Evolutionary conservation across 2,888 invertebrate species (phyloP), one percentile per base, ranked within the genome.

Genomic region (Litoditis marina): DNA sequence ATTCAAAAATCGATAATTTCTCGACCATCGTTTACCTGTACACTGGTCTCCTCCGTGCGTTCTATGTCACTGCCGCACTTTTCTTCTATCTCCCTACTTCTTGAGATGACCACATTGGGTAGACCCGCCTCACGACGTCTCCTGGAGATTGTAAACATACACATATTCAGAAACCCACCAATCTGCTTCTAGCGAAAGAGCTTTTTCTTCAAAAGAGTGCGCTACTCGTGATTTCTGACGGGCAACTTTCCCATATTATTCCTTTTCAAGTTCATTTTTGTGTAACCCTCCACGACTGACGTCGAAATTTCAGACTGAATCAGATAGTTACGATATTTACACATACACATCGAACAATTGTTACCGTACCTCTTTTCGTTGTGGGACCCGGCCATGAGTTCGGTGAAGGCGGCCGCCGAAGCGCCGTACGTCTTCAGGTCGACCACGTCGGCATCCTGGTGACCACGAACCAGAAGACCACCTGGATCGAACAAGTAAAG

Each of bases 31-130:
- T 52, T 19, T 11, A 69, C 60, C 61, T 71, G 65, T 55, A 74
- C 74, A 55, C 73, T 75, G 8, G 76, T 76, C 51, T 78, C 78
- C 55, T 78, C 77, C 31, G 69, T 70, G 32, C 74, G 75, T 60
- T 80, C 80, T 27, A 74, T 73, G 53, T 80, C 80, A 49, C 73
- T 78, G 19, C 66, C 60, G 25, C 63, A 64, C 39, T 72, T 69
- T 53, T 73, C 73, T 36, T 71, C 73, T 58, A n/a, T n/a, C 6
- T 58, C 61, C 19, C 54, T n/a, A 44, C 65, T 70, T 36, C 72
- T 63, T 8, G 75, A 75, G 25, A 75, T 75, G 44, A 75, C 67
- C 16, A 75, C 75, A 56, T 75, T 75, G 13, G 75, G 75, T 22
- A 75, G 65, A 13, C 46, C 57, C 27, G 58, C 63, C 11, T 63